phyloP scores from a whole-genome alignment of 2,888 invertebrate genomes.

The Latrodectus hesperus region DNA sequence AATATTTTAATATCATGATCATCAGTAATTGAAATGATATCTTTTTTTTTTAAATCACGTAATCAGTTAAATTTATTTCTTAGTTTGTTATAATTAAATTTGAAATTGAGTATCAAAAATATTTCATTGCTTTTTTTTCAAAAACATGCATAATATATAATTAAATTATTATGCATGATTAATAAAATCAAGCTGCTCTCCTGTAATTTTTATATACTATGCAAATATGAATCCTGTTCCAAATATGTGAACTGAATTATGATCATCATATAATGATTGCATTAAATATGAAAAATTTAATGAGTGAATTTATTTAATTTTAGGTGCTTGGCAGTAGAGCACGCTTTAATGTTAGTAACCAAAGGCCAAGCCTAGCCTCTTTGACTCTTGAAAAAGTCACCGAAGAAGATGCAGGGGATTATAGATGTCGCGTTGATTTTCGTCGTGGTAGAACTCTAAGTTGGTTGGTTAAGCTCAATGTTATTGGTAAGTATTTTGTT shows the following conservation, averaged over 20 bases:
- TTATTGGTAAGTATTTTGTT: constrained; percentile 57
- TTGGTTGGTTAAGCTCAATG: constrained; percentile 66
- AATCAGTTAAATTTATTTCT: too few species aligned
- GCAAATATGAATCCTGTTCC: too few species aligned
- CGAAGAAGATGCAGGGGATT: constrained; percentile 65
- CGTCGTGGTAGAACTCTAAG: constrained; percentile 66
- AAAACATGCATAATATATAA: too few species aligned
- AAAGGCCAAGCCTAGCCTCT: constrained; percentile 57
- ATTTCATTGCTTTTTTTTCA: too few species aligned
- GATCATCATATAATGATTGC: not conserved
- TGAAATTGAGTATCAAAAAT: too few species aligned
- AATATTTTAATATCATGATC: too few species aligned
- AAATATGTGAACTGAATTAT: not conserved
- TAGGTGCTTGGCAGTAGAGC: constrained; percentile 57
- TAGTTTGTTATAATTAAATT: too few species aligned
- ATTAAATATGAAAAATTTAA: not conserved
- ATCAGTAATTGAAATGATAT: too few species aligned
- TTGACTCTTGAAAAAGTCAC: constrained; percentile 50
- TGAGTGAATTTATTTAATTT: not conserved
- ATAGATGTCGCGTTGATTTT: constrained; percentile 69
- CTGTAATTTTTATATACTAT: too few species aligned
- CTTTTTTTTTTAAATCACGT: too few species aligned
- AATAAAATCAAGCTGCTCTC: too few species aligned
- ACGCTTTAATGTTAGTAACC: constrained; percentile 59
- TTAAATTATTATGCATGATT: too few species aligned